Evolutionary conservation across 1,140 invertebrate genomes (phyloP), one percentile per base, ranked within the genome.

Genomic region (Psilanteris sp.): DNA sequence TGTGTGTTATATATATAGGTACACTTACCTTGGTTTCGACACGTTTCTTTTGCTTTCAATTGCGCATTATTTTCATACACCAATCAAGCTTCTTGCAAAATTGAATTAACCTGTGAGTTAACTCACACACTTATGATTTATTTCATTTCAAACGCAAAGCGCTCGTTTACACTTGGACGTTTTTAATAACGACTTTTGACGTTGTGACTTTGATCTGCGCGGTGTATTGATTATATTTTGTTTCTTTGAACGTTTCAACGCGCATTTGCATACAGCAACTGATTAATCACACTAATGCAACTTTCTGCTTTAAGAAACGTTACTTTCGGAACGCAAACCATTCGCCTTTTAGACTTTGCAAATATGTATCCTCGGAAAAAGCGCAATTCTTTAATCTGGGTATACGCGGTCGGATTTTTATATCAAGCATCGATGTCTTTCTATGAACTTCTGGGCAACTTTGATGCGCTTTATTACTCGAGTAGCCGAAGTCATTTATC

Each of bases 211-310:
- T 68, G 64, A 68, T 48, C 11, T 18, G 13, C 13, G 36, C 39
- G 10, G 14, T 22, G 50, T 18, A 55, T 55, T 57, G 64, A 68
- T 68, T 68, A 16, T 50, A 68, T 57, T 57, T 68, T 68, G 50
- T 57, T 68, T 50, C 64, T 68, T 68, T 68, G 64, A 68, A 57
- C 64, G 46, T 22, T 68, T 50, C 55, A 39, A 46, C 41, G 9
- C 57, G 64, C 50, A 67, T 67, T 41, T 27, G 31, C 39, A 15
- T 57, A 57, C 11, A 48, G 39, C 41, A 55, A 22, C 29, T 10
- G 10, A 29, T 24, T 54, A 44, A 54, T 41, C 14, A 18, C 10
- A 36, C 24, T 29, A 48, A 39, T 62, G 22, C 24, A 37, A 18
- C 14, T 46, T 3, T 5, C 4, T 6, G 48, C 22, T 41, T 55